Percentiles rank a stretch among this genome's conserved stretches.
phyloP scores from a whole-genome alignment of 2,113 vertebrate species.

The Zosterops lateralis region DNA sequence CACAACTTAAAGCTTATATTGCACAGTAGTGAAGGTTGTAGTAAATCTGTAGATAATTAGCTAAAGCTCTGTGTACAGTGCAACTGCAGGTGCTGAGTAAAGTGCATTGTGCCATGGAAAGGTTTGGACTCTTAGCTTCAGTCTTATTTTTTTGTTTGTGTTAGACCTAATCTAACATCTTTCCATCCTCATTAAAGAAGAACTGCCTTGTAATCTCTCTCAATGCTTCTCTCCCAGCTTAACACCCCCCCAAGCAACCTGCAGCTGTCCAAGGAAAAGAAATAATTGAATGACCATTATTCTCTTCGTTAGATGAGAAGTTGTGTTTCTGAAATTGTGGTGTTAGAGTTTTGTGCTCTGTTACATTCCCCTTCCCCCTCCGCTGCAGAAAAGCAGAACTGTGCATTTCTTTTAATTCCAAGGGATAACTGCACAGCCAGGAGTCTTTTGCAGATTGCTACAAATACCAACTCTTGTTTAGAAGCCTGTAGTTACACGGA shows the following conservation, averaged over 20 bases:
- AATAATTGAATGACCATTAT: neutral
- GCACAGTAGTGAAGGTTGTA: neutral
- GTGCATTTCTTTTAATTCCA: neutral
- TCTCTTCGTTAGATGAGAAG: neutral
- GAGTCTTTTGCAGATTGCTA: neutral
- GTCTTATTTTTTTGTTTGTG: neutral
- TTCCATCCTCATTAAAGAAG: neutral
- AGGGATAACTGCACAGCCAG: neutral
- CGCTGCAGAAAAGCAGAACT: constrained; percentile 52
- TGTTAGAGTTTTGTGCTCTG: neutral
- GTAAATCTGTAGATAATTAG: neutral
- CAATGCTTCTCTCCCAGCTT: fast-evolving
- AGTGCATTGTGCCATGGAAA: neutral
- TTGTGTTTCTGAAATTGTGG: neutral
- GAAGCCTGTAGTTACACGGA: neutral
- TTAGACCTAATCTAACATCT: neutral
- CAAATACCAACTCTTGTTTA: neutral
- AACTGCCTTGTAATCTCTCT: neutral
- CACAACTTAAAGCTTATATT: neutral
- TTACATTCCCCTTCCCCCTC: neutral
- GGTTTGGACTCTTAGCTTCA: neutral
- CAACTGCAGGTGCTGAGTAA: neutral
- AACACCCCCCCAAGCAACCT: neutral
- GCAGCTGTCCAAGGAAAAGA: neutral
- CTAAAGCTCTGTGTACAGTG: neutral